phyloP scores from a whole-genome alignment of 2,113 vertebrate species.

The Ondatra zibethicus region DNA sequence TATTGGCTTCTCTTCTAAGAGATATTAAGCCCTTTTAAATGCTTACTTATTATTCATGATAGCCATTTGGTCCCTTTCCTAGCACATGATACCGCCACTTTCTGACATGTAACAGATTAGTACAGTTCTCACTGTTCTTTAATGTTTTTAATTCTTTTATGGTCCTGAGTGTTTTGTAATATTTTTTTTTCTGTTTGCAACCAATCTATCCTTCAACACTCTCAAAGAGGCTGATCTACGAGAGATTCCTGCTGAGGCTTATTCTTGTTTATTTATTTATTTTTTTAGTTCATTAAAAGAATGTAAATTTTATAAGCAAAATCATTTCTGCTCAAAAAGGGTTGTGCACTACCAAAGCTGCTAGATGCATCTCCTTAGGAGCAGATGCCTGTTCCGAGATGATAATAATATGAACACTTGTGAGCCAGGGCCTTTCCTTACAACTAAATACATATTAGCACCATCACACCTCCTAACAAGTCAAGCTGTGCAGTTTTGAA shows the following conservation, averaged over 20 bases:
- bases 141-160: constrained; percentile 11
- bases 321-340: neutral
- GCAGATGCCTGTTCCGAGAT: neutral
- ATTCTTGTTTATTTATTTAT: neutral
- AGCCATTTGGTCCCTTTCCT: neutral
- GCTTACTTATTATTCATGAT: neutral
- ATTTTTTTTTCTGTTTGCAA: neutral
- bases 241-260: neutral
- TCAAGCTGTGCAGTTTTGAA: neutral
- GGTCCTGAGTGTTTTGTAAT: neutral
- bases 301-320: neutral
- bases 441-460: neutral
- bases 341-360: neutral
- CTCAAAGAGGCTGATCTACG: neutral
- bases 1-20: neutral
- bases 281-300: neutral
- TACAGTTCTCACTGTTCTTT: constrained; percentile 2
- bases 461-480: neutral
- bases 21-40: neutral
- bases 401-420: neutral
- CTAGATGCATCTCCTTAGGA: neutral
- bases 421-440: neutral
- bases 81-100: neutral
- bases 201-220: neutral
- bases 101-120: neutral